Evolutionary conservation across 2,888 invertebrate species (phyloP).

Genomic region (Eilema sororculum): DNA sequence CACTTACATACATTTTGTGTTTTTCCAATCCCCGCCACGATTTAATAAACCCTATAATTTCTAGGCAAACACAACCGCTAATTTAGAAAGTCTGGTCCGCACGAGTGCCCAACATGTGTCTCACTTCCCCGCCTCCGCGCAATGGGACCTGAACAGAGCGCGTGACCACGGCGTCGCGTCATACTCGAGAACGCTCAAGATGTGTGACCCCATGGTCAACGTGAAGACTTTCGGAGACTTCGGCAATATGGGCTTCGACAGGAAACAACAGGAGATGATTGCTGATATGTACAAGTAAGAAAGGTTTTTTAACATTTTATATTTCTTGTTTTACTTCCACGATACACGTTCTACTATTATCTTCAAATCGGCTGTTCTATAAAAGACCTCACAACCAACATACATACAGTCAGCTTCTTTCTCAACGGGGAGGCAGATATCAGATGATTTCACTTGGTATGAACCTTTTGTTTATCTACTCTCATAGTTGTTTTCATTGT

Average conservation of each 20-base stretch:
- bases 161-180: slow-evolving; percentile 94
- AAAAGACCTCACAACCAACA: neutral
- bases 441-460: too few species aligned
- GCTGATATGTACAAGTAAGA: slow-evolving; percentile 89
- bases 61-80: slow-evolving; percentile 87
- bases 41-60: slow-evolving; percentile 31
- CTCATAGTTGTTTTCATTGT: too few species aligned
- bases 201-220: slow-evolving; percentile 87
- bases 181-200: slow-evolving; percentile 89
- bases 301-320: neutral
- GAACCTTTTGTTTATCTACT: too few species aligned
- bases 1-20: too few species aligned
- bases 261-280: slow-evolving; percentile 88
- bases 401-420: too few species aligned
- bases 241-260: slow-evolving; percentile 83
- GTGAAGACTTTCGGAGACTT: slow-evolving; percentile 88
- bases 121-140: slow-evolving; percentile 82
- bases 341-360: too few species aligned
- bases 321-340: too few species aligned
- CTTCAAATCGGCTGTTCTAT: neutral
- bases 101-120: slow-evolving; percentile 89
- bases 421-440: too few species aligned
- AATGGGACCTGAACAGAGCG: slow-evolving; percentile 83
- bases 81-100: slow-evolving; percentile 88
- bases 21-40: neutral